These are phyloP conservation scores for Plecotus auritus DNA, from an alignment of 2,113 vertebrate genomes.

Conservation along the genomic window DNA sequence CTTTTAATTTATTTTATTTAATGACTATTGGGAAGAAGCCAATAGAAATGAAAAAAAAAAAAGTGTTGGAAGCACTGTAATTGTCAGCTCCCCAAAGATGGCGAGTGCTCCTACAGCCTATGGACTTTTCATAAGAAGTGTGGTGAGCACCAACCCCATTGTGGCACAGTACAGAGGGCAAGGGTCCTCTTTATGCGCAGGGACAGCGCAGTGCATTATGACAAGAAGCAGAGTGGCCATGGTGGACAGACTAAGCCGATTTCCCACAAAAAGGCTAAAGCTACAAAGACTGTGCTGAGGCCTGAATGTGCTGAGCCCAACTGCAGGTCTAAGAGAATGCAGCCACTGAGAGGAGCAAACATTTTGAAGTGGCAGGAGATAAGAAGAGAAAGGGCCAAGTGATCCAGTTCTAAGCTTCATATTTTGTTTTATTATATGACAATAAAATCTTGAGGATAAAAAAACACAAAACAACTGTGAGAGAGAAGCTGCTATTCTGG, in stretches of 20 bases:
- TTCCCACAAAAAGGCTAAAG: neutral
- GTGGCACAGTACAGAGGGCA: neutral
- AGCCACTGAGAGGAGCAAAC: neutral
- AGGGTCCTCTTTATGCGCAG: neutral
- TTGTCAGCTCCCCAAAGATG: neutral
- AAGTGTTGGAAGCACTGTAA: neutral
- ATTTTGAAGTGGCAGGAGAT: neutral
- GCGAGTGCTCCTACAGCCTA: neutral
- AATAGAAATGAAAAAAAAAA: neutral
- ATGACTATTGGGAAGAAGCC: neutral
- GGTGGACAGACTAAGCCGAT: neutral
- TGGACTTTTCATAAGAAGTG: neutral
- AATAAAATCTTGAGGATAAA: neutral
- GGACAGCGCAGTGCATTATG: neutral
- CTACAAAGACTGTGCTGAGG: neutral
- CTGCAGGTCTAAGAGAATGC: neutral
- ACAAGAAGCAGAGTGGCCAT: neutral
- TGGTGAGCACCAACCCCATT: neutral
- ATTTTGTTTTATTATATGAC: neutral
- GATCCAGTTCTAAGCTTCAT: neutral
- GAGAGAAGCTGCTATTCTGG: neutral
- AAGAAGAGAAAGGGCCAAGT: neutral
- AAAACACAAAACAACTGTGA: neutral
- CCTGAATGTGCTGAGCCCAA: neutral
- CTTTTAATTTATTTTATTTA: conserved; percentile 26